phyloP scores from a whole-genome alignment of 2,888 invertebrate species.

The Himalopsyche tibetana region DNA sequence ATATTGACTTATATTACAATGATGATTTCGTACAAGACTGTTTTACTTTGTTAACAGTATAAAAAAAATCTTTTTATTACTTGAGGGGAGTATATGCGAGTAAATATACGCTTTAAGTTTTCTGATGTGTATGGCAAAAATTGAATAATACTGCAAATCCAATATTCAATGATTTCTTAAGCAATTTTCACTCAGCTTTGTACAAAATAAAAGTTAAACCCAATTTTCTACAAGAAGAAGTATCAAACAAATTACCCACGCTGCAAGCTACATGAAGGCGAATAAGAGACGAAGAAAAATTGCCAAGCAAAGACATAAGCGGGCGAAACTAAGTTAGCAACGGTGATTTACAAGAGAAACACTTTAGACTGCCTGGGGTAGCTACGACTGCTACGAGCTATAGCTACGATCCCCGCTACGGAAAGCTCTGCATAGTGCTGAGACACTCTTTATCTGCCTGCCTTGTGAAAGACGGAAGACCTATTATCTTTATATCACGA shows the following conservation, averaged over 20 bases:
- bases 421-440: slow-evolving; percentile 38
- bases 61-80: no score
- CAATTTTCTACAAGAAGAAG: slow-evolving; percentile 66
- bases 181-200: slow-evolving; percentile 58
- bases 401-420: slow-evolving; percentile 3
- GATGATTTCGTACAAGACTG: no score
- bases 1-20: no score
- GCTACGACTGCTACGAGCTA: background rate
- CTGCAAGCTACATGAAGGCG: slow-evolving; percentile 57
- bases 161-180: slow-evolving; percentile 63
- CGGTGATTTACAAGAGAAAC: slow-evolving; percentile 66
- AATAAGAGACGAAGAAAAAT: slow-evolving; percentile 65
- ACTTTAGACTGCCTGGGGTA: slow-evolving; percentile 53
- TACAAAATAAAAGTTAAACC: slow-evolving; percentile 64
- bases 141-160: slow-evolving; percentile 59
- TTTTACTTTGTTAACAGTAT: no score
- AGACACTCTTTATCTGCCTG: slow-evolving; percentile 44
- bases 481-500: slow-evolving; percentile 46
- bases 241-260: slow-evolving; percentile 65
- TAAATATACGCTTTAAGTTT: background rate
- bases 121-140: slow-evolving; percentile 42
- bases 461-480: background rate
- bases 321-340: slow-evolving; percentile 64
- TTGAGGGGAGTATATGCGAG: no score
- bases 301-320: slow-evolving; percentile 65